Evolutionary conservation across 2,113 vertebrate species (phyloP), one percentile per base, ranked within the genome.

Genomic region (Chaetura pelagica): DNA sequence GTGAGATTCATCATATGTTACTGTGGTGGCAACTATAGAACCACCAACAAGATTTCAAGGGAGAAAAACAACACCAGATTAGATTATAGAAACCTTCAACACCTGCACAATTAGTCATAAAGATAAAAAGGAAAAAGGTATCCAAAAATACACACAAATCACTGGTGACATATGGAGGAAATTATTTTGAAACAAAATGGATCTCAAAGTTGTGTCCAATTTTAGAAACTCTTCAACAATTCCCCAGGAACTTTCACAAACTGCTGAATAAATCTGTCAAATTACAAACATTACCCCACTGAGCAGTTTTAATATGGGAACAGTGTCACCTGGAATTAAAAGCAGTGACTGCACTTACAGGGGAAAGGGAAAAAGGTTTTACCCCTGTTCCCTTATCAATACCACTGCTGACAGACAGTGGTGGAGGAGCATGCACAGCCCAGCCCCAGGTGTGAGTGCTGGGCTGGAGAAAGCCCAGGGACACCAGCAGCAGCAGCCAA

Each of bases 401-500:
- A 19, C 5, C 21, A 11, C 11, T 11, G 19, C 66, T 22, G 9
- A 15, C 32, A 30, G 4, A 1, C 19, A 8, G 21, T 10, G 66
- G 42, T 18, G 15, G 58, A 20, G 32, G 38, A 38, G 38, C 38
- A 38, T 7, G 38, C 38, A 38, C 38, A 38, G 38, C 38, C 38
- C 38, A 38, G 38, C 38, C 38, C 38, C 38, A 38, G 38, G 38
- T 38, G 38, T 38, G 38, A 38, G 46, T 2, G 27, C 63, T 26
- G 6, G 7, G 21, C 24, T 10, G 35, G 34, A 17, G 57, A 38
- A 38, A 34, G 14, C 61, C 23, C 52, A 1, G 3, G 74, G 24
- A 30, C 5, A 7, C 38, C 4, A 38, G 2, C 12, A 2, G 4
- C 0, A 3, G 49, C 11, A 35, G 29, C 34, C 6, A 44, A 17